A percentile compares a stretch with the other conserved stretches of the same genome.
Evolutionary conservation across 2,888 invertebrate species (phyloP).

Genomic region (Meandrusa payeni): DNA sequence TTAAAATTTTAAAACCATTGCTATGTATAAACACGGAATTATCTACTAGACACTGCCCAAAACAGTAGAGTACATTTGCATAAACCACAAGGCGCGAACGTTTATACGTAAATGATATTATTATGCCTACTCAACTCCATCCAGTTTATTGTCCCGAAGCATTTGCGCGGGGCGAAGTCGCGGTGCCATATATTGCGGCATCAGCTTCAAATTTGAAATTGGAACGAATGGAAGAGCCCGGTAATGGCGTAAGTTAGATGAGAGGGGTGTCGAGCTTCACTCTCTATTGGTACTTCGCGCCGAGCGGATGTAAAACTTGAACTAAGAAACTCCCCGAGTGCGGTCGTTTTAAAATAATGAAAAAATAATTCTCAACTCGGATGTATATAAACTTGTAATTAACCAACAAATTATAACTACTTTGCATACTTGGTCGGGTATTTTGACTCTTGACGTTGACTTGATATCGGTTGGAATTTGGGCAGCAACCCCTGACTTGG

Average conservation of each 20-base stretch:
- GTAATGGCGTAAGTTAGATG: constrained; percentile 79
- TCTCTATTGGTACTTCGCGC: constrained; percentile 44
- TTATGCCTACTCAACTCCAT: constrained; percentile 11
- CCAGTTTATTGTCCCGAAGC: constrained; percentile 14
- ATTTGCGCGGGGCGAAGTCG: constrained; percentile 41
- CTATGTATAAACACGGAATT: too few species aligned
- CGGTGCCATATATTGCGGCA: constrained; percentile 65
- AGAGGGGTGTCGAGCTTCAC: constrained; percentile 45
- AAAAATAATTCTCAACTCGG: constrained; percentile 19
- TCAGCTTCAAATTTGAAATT: constrained; percentile 79
- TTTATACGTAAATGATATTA: constrained; percentile 20
- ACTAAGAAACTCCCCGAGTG: constrained; percentile 50
- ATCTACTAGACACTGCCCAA: too few species aligned
- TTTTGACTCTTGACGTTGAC: too few species aligned
- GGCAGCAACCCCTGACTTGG: too few species aligned
- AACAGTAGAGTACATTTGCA: too few species aligned
- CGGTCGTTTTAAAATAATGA: constrained; percentile 48
- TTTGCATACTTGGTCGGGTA: too few species aligned
- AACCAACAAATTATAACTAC: too few species aligned
- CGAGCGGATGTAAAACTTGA: constrained; percentile 53
- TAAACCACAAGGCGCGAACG: constrained; percentile 14
- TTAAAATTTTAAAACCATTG: too few species aligned
- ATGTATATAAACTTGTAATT: too few species aligned
- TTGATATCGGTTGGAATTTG: too few species aligned
- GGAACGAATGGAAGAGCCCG: constrained; percentile 75